These are phyloP conservation scores for Cecidostiba fungosa DNA, from an alignment of 2,888 invertebrate genomes.

Conservation along the genomic window DNA sequence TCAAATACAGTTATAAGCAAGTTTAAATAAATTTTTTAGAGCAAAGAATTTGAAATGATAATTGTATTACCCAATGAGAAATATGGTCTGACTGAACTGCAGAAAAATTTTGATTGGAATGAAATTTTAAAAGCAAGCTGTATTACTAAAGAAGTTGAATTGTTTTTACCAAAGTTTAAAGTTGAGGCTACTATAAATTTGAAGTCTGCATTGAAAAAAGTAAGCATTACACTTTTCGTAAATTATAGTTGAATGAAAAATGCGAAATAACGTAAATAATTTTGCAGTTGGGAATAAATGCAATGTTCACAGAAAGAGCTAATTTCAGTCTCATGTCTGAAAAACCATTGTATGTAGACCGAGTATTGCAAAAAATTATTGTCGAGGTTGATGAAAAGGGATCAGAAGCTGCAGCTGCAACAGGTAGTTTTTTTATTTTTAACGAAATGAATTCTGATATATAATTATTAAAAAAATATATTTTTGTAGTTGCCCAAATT, in stretches of 20 bases:
- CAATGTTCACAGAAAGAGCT: slow-evolving; percentile 78
- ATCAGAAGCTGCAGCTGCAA: slow-evolving; percentile 82
- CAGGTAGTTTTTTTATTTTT: slow-evolving; percentile 76
- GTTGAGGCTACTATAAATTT: slow-evolving; percentile 80
- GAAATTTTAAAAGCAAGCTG: slow-evolving; percentile 70
- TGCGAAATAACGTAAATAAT: slow-evolving; percentile 20
- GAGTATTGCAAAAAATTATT: slow-evolving; percentile 82
- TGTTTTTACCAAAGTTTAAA: slow-evolving; percentile 81
- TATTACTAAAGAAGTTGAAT: slow-evolving; percentile 72
- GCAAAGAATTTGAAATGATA: slow-evolving; percentile 87
- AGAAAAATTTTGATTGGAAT: slow-evolving; percentile 77
- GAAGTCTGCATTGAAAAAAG: slow-evolving; percentile 75
- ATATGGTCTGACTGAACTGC: slow-evolving; percentile 82
- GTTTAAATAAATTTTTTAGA: slow-evolving; percentile 74
- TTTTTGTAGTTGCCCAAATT: slow-evolving; percentile 70
- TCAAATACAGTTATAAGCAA: background rate
- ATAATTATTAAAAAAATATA: slow-evolving; percentile 21
- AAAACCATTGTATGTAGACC: slow-evolving; percentile 78
- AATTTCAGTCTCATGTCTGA: slow-evolving; percentile 79
- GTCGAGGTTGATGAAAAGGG: slow-evolving; percentile 83
- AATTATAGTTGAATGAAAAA: background rate
- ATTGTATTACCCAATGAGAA: slow-evolving; percentile 87
- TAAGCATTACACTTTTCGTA: slow-evolving; percentile 65
- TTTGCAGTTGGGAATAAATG: slow-evolving; percentile 78
- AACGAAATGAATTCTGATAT: background rate